A percentile compares a stretch with the other conserved stretches of the same genome.
These are phyloP conservation scores for Ophiodon elongatus DNA, from an alignment of 2,113 vertebrate species.

Conservation along the genomic window DNA sequence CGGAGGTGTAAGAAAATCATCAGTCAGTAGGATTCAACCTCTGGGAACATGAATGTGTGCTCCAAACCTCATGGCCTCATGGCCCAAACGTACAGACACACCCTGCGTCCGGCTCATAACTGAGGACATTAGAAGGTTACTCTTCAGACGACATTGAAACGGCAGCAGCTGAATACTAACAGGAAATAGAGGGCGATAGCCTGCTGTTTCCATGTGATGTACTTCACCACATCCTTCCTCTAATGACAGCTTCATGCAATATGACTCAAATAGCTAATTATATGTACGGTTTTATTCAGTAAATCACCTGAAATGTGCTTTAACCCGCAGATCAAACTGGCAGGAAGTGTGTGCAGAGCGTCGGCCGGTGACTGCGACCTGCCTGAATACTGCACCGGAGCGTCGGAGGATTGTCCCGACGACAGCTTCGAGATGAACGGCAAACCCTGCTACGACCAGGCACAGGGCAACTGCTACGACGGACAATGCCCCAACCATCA, in stretches of 20 bases:
- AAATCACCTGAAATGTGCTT: not conserved
- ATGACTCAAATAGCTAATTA: not conserved
- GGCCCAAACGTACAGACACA: slow-evolving; percentile 13
- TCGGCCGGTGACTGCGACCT: slow-evolving; percentile 86
- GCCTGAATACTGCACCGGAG: slow-evolving; percentile 88
- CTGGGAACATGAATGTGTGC: not conserved
- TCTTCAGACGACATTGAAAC: not conserved
- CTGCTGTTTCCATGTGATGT: not conserved
- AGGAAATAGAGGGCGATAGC: slow-evolving; percentile 55
- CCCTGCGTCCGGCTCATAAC: not conserved
- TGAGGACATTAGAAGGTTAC: slow-evolving; percentile 2
- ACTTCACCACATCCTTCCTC: slow-evolving; percentile 60
- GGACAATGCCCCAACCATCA: slow-evolving; percentile 88
- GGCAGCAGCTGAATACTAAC: slow-evolving; percentile 17
- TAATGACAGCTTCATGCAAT: slow-evolving; percentile 5
- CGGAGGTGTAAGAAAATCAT: too few relatives aligned
- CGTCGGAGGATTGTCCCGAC: slow-evolving; percentile 83
- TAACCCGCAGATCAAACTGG: slow-evolving; percentile 80
- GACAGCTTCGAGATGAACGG: slow-evolving; percentile 92
- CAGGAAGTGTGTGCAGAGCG: slow-evolving; percentile 81
- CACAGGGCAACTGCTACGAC: slow-evolving; percentile 86
- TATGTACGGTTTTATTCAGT: not conserved
- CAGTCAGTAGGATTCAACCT: not conserved
- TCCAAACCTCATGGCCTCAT: not conserved
- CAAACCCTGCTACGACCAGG: slow-evolving; percentile 79